Evolutionary conservation across 2,113 vertebrate species (phyloP), one percentile per base, ranked within the genome.

Genomic region (Tetrax tetrax): DNA sequence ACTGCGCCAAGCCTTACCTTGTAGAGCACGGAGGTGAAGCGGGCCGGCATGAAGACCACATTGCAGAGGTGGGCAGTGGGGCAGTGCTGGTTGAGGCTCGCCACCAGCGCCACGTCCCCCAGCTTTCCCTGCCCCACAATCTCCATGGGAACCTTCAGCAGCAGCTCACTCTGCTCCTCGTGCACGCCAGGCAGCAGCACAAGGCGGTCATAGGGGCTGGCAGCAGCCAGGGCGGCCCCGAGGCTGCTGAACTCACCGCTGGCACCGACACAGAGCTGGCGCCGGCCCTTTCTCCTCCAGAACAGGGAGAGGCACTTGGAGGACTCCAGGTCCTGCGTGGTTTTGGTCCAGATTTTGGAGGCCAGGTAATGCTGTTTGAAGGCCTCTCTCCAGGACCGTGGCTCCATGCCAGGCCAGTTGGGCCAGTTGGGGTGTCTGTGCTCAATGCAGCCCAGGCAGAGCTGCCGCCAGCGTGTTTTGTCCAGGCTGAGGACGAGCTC

Each of bases 351-450:
- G 4, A 98, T 99, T 87, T 98, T 98, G 31, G 98, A 98, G 83
- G 98, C 98, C 10, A 99, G 94, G 83, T 98, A 98, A 66, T 98
- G 98, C 87, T 99, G 99, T 60, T 98, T 98, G 92, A 99, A 98
- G 48, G 98, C 98, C 70, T 99, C 98, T 80, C 98, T 98, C 98
- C 99, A 99, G 24, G 98, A 99, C 2, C 64, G 94, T 0, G 98
- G 99, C 89, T 99, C 98, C 88, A 98, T 83, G 0, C 98, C 72
- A 0, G 99, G 99, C 63, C 97, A 97, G 64, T 97, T 98, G 78
- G 99, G 98, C 99, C 99, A 99, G 96, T 98, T 99, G 56, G 99
- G 99, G 81, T 99, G 99, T 8, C 98, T 96, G 96, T 98, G 99
- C 93, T 99, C 98, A 0, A 97, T 96, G 89, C 98, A 99, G 59